phyloP scores from a whole-genome alignment of 2,797 vertebrate genomes.

The Gallinago solitaria region DNA sequence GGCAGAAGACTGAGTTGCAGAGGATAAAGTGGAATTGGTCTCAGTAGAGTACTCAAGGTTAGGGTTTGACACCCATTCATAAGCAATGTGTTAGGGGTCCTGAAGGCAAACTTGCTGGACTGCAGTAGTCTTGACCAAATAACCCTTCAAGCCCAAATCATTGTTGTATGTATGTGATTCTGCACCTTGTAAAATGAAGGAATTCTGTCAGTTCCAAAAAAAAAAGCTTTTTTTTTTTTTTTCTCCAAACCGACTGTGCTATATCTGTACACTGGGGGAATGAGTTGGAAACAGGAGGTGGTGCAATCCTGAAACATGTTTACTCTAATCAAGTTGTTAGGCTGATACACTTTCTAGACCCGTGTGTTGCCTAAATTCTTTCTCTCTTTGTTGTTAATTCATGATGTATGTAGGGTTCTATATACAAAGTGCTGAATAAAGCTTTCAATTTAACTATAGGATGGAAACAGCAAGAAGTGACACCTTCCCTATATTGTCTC shows the following conservation, averaged over 20 bases:
- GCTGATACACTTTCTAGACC: neutral
- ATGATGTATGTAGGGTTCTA: neutral
- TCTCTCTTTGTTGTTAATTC: neutral
- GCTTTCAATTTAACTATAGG: neutral
- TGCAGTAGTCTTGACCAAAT: neutral
- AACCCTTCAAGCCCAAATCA: neutral
- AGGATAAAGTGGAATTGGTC: neutral
- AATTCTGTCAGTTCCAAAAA: neutral
- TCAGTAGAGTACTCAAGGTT: neutral
- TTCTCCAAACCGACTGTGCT: neutral
- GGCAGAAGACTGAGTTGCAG: neutral
- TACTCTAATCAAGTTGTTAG: neutral
- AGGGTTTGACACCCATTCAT: neutral
- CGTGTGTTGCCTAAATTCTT: neutral
- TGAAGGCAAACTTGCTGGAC: neutral
- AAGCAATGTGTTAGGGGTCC: neutral
- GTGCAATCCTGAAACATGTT: neutral
- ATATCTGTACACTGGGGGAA: neutral
- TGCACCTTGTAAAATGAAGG: neutral
- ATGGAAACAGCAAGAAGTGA: neutral
- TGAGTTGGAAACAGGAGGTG: neutral
- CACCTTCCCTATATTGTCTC: neutral
- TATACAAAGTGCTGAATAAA: neutral
- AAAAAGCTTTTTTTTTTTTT: neutral
- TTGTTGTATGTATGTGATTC: neutral